Conservation (phyloP, 1,140 invertebrate species). For the Drosophila watanabei region DNA sequence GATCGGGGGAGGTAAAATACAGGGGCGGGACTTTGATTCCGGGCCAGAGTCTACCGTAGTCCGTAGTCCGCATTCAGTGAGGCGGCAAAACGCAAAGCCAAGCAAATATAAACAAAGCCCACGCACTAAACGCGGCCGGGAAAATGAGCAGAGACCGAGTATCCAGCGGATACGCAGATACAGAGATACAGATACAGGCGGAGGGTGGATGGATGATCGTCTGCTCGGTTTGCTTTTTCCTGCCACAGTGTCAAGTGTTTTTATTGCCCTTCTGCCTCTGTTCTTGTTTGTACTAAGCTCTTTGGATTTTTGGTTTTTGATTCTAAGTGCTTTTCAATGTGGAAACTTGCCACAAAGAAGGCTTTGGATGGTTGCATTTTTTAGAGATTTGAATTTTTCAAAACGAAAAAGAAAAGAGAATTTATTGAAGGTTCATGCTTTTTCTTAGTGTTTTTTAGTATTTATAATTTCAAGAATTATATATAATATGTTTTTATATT, state of each 20-base stretch:
- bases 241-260: constrained; percentile 76
- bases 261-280: constrained; percentile 55
- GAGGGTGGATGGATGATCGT: constrained; percentile 14
- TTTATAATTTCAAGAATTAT: not conserved
- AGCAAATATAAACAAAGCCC: constrained; percentile 77
- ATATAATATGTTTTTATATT: not conserved
- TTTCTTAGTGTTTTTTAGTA: not conserved
- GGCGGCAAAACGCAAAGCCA: constrained; percentile 82
- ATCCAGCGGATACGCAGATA: constrained; percentile 55
- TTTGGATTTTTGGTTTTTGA: constrained; percentile 37
- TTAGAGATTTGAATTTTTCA: not conserved
- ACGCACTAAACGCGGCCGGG: constrained; percentile 44
- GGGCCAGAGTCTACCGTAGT: constrained; percentile 2
- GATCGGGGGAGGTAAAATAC: not conserved
- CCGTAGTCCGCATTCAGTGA: constrained; percentile 51
- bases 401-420: no score
- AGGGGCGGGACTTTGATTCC: constrained; percentile 66
- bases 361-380: not conserved
- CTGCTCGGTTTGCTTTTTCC: constrained; percentile 28
- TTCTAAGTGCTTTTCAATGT: constrained; percentile 65
- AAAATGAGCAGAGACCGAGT: constrained; percentile 28
- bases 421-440: no score
- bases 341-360: constrained; percentile 1
- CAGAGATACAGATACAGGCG: constrained; percentile 11
- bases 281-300: constrained; percentile 23